Evolutionary conservation across 2,888 invertebrate species (phyloP).

Genomic region (Lumbricus terrestris): DNA sequence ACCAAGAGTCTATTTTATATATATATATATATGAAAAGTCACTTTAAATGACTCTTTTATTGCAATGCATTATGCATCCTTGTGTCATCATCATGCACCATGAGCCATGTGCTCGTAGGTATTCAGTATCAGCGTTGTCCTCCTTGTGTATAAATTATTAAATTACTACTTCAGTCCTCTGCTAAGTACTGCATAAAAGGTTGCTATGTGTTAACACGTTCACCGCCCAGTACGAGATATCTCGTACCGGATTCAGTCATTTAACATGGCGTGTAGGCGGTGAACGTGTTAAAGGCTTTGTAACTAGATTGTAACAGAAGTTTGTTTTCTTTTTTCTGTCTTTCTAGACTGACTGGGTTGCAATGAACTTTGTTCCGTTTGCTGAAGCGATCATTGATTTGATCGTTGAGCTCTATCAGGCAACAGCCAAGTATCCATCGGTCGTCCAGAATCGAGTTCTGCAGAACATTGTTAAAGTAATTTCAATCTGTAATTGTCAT

Average conservation of each 20-base stretch:
- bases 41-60: too few species aligned
- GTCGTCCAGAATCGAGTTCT: slow-evolving; percentile 74
- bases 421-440: slow-evolving; percentile 70
- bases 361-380: slow-evolving; percentile 81
- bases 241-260: too few species aligned
- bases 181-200: background rate
- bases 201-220: background rate
- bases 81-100: too few species aligned
- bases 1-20: too few species aligned
- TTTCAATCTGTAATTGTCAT: slow-evolving; percentile 30
- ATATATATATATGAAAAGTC: too few species aligned
- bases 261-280: too few species aligned
- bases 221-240: too few species aligned
- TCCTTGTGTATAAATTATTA: too few species aligned
- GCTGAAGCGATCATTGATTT: slow-evolving; percentile 77
- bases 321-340: background rate
- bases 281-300: too few species aligned
- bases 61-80: too few species aligned
- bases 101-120: too few species aligned
- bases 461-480: slow-evolving; percentile 69
- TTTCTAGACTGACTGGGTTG: slow-evolving; percentile 67
- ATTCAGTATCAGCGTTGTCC: too few species aligned
- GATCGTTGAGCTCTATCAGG: slow-evolving; percentile 74
- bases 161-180: background rate
- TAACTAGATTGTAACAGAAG: background rate